Evolutionary conservation across 2,888 invertebrate species (phyloP).

Genomic region (Drosophila birchii): DNA sequence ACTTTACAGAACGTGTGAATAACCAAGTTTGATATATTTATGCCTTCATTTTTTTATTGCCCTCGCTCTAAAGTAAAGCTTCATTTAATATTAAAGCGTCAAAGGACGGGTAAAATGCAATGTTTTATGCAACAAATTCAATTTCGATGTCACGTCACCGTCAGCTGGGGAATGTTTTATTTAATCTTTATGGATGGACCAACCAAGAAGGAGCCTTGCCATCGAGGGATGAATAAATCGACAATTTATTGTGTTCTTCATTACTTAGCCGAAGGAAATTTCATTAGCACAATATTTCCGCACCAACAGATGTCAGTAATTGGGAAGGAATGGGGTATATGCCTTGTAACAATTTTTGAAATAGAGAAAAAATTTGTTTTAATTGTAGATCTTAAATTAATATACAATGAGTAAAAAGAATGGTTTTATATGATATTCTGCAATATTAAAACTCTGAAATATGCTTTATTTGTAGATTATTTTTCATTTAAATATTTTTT

Average conservation of each 20-base stretch:
- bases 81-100: constrained; percentile 35
- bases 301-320: constrained; percentile 28
- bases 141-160: constrained; percentile 55
- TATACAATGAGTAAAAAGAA: rapidly evolving
- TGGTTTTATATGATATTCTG: not conserved
- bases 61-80: constrained; percentile 16
- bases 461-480: not conserved
- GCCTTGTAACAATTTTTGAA: too few species aligned
- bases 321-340: not conserved
- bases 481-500: not conserved
- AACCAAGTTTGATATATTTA: constrained; percentile 49
- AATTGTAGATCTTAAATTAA: not conserved
- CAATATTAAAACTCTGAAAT: too few species aligned
- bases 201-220: constrained; percentile 8
- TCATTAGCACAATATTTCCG: constrained; percentile 55
- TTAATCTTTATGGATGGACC: constrained; percentile 24
- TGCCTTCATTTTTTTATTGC: constrained; percentile 62
- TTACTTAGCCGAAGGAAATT: constrained; percentile 18
- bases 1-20: constrained; percentile 39
- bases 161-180: constrained; percentile 43
- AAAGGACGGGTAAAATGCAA: constrained; percentile 35
- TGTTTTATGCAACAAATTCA: constrained; percentile 70
- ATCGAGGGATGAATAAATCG: constrained; percentile 65
- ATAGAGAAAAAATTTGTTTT: not conserved
- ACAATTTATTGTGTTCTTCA: constrained; percentile 54